Percentiles rank a stretch among this genome's conserved stretches.
Conservation (phyloP, 2,797 vertebrate species). For the Netta rufina region DNA sequence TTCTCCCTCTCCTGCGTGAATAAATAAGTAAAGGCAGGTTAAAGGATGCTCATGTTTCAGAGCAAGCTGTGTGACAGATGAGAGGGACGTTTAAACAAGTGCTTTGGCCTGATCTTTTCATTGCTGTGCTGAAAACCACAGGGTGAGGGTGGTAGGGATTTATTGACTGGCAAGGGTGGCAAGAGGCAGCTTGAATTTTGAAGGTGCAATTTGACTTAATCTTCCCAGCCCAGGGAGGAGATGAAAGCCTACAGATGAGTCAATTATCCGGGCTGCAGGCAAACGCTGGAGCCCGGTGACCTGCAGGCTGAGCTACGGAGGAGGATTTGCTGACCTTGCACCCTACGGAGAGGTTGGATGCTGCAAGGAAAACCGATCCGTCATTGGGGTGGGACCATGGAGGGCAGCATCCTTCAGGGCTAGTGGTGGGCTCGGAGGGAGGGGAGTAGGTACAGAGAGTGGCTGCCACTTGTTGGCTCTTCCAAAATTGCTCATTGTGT, state of each 20-base stretch:
- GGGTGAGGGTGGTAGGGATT: not conserved
- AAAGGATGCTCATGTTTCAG: not conserved
- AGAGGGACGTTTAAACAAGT: not conserved
- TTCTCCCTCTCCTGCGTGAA: not conserved
- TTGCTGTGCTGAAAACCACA: not conserved
- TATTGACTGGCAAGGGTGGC: not conserved
- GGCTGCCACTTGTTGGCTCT: not conserved
- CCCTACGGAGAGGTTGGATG: not conserved
- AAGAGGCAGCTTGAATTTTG: not conserved
- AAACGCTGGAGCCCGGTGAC: too few relatives aligned
- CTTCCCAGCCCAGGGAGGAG: not conserved
- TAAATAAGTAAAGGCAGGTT: constrained; percentile 4
- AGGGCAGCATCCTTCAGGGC: not conserved
- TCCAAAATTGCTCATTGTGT: not conserved
- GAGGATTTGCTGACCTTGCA: constrained; percentile 31
- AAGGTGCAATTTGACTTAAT: not conserved
- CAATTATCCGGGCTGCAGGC: not conserved
- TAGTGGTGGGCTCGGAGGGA: fast-evolving
- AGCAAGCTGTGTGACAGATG: not conserved
- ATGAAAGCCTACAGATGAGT: not conserved
- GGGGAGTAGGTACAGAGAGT: fast-evolving
- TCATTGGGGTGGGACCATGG: not conserved
- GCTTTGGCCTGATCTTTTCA: not conserved
- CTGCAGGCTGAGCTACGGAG: not conserved
- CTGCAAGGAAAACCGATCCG: not conserved